Percentiles rank a stretch among this genome's conserved stretches.
Conservation (phyloP, 2,797 vertebrate genomes). For the Microctenopoma steveboyesi region DNA sequence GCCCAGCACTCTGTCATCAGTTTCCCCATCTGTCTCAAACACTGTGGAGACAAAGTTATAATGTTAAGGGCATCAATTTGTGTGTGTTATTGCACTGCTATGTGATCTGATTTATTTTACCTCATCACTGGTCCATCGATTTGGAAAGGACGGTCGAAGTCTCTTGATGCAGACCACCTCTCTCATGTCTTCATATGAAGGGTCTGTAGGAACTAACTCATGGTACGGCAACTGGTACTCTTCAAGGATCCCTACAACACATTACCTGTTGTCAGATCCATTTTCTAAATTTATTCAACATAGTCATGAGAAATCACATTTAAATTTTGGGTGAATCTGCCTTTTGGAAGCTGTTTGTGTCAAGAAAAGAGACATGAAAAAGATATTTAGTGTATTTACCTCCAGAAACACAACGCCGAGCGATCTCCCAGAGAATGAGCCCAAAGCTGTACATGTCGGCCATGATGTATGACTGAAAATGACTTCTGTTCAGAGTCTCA, state of each 20-base stretch:
- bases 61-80: slow-evolving; percentile 17
- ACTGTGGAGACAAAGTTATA: slow-evolving; percentile 77
- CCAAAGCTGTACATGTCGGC: slow-evolving; percentile 99
- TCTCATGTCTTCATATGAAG: slow-evolving; percentile 97
- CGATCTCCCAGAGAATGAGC: slow-evolving; percentile 97
- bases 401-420: slow-evolving; percentile 94
- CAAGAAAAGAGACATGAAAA: neutral
- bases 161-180: slow-evolving; percentile 95
- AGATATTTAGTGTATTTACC: slow-evolving; percentile 76
- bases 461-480: slow-evolving; percentile 99
- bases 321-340: neutral
- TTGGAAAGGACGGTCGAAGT: slow-evolving; percentile 92
- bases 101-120: slow-evolving; percentile 68
- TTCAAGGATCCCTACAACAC: slow-evolving; percentile 90
- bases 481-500: slow-evolving; percentile 93
- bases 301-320: neutral
- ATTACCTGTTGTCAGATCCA: neutral
- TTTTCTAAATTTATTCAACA: neutral
- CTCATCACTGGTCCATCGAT: slow-evolving; percentile 97
- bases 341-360: neutral
- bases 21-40: slow-evolving; percentile 95
- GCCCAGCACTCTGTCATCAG: slow-evolving; percentile 98
- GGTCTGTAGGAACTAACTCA: slow-evolving; percentile 92
- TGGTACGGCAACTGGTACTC: slow-evolving; percentile 97
- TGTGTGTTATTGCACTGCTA: slow-evolving; percentile 2